A percentile compares a stretch with the other conserved stretches of the same genome.
Evolutionary conservation across 2,113 vertebrate species (phyloP).

Genomic region (Macaca fascicularis): DNA sequence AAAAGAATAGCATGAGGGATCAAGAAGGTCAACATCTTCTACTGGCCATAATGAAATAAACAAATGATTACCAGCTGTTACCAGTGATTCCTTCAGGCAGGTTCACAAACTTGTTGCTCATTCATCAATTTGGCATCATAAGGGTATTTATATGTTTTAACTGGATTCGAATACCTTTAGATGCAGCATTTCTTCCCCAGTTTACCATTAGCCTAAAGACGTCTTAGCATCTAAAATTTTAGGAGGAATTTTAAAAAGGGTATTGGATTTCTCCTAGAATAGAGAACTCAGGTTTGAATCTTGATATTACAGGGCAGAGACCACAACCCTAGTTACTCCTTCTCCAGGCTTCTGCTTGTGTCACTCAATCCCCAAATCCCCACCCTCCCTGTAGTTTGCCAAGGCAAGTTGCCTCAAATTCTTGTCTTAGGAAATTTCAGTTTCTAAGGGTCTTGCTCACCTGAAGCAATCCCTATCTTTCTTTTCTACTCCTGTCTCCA

Average conservation of each 20-base stretch:
- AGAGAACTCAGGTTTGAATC: neutral
- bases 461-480: neutral
- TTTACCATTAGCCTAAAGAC: neutral
- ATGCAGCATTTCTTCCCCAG: neutral
- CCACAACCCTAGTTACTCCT: neutral
- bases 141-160: neutral
- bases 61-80: neutral
- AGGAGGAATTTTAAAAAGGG: neutral
- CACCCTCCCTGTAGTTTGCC: neutral
- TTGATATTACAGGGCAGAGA: neutral
- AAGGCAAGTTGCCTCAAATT: neutral
- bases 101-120: neutral
- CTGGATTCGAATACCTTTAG: neutral
- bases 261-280: neutral
- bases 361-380: neutral
- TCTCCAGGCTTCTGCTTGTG: neutral
- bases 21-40: neutral
- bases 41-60: neutral
- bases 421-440: neutral
- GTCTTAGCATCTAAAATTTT: neutral
- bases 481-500: neutral
- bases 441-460: neutral
- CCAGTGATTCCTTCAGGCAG: neutral
- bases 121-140: neutral
- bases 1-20: neutral